Percentiles rank a stretch among this genome's conserved stretches.
These are phyloP conservation scores for Palaemon carinicauda DNA, from an alignment of 1,140 invertebrate genomes.

Conservation along the genomic window DNA sequence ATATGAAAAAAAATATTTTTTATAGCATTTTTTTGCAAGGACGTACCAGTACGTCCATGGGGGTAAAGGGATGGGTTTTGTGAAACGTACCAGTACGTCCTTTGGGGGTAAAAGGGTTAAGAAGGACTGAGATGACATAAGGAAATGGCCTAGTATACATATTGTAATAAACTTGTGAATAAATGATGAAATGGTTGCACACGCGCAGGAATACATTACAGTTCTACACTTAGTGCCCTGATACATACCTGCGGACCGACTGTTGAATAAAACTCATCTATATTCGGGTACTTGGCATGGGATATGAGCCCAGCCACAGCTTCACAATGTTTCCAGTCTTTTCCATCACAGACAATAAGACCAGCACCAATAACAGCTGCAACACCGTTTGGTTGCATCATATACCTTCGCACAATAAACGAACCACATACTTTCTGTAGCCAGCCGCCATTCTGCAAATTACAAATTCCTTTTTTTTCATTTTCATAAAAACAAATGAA, in stretches of 20 bases:
- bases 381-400: slow-evolving; percentile 21
- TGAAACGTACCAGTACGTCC: too few species aligned
- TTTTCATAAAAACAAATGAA: background rate
- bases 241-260: slow-evolving; percentile 35
- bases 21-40: too few species aligned
- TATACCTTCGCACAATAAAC: slow-evolving; percentile 26
- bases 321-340: slow-evolving; percentile 17
- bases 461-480: background rate
- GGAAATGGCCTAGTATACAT: too few species aligned
- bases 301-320: slow-evolving; percentile 33
- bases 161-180: too few species aligned
- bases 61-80: too few species aligned
- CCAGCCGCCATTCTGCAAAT: slow-evolving; percentile 10
- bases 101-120: too few species aligned
- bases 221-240: too few species aligned
- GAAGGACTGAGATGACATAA: too few species aligned
- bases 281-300: background rate
- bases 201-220: too few species aligned
- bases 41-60: too few species aligned
- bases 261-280: slow-evolving; percentile 1
- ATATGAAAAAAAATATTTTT: too few species aligned
- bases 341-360: slow-evolving; percentile 15
- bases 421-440: slow-evolving; percentile 10
- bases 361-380: slow-evolving; percentile 28
- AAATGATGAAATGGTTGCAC: too few species aligned